Evolutionary conservation across 2,888 invertebrate species (phyloP), one percentile per base, ranked within the genome.

Genomic region (Alentia gelatinosa): DNA sequence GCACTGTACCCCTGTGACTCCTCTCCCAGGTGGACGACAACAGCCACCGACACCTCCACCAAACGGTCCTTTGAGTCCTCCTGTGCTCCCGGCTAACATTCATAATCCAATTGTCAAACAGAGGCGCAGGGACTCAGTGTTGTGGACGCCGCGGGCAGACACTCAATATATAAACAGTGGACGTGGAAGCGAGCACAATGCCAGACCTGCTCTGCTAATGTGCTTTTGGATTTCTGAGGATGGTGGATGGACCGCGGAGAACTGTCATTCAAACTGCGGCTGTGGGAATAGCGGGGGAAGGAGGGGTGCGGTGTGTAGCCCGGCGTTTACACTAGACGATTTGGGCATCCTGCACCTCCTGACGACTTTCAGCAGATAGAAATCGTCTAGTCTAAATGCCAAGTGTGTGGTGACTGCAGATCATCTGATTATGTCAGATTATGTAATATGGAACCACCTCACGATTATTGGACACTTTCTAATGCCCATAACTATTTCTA

Each of bases 41-140:
- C n/a, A 30, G 68, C 68, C 26, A 12, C 12, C 30, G 56, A 56
- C n/a, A 19, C 23, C 56, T 12, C 23, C 3, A 56, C 23, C 56
- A 79, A 79, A 79, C 39, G 79, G 79, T 79, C 37, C n/a, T 79
- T 79, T 79, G 79, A 79, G 15, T 23, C 15, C 30, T 47, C n/a
- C 33, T 26, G 50, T 42, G 35, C 30, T n/a, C 86, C 19, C 47
- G 50, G 86, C 86, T 86, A 86, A 86, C 86, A 86, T 42, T 47
- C 86, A 47, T 33, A 86, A 86, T 86, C 86, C 86, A 47, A 47
- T 47, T 42, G 86, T 19, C 50, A 86, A 86, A 86, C 86, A 86
- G 42, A 86, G 35, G 33, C 26, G 42, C 30, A 1, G 47, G 19
- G 86, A 86, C 42, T 47, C 86, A 86, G 9, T 86, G 86, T 86